Evolutionary conservation across 2,113 vertebrate genomes (phyloP), one percentile per base, ranked within the genome.

Genomic region (Corynorhinus townsendii): DNA sequence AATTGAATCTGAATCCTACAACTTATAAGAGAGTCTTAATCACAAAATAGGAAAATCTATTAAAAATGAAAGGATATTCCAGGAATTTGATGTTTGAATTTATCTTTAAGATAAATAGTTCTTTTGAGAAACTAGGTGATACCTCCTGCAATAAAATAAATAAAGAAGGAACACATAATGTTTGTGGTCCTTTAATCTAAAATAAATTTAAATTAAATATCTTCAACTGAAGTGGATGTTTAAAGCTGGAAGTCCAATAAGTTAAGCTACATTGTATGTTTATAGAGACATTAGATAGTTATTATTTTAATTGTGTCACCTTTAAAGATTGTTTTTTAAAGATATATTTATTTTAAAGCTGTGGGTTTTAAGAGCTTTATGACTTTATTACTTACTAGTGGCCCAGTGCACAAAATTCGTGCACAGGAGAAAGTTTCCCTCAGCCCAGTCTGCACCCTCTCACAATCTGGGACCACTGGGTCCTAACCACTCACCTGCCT

Each of bases 51-150:
- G 82, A 85, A 81, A 56, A 22, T 69, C 35, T 62, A 84, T 80
- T 91, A 92, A 91, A 91, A 95, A 72, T 86, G 59, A 69, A 62
- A 72, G 52, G 14, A 33, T 84, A 96, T 91, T 96, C 94, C 45
- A 73, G 59, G 38, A 93, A 87, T 76, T 72, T 93, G 76, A 93
- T 11, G 30, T 59, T 91, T 72, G 35, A 71, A 52, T 94, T 69
- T 94, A 71, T 93, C 79, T 89, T 90, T 68, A 90, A 30, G 22
- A 24, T 59, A 15, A 77, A 9, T 76, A 43, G 93, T 93, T 93
- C 40, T 93, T 94, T 91, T 40, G 20, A 38, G 11, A 93, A 89
- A 89, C 33, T 89, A 89, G 86, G n/a, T 89, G 52, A 64, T 90
- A 72, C 12, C 30, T 56, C 20, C 28, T 66, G 5, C 54, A 71